Conservation (phyloP, 2,797 vertebrate genomes). For the Triplophysa yarkandensis region DNA sequence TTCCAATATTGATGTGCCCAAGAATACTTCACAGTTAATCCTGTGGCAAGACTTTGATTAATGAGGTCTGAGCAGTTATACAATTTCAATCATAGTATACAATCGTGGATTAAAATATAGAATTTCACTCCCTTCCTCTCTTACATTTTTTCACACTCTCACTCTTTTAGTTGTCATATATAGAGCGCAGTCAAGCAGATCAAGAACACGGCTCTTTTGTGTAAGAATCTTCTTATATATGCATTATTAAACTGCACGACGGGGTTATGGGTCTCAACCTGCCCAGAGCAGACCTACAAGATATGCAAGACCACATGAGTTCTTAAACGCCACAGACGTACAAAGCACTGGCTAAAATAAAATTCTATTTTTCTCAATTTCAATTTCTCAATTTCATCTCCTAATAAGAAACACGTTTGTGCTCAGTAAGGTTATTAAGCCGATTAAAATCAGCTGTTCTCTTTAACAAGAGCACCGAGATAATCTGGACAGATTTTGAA, state of each 20-base stretch:
- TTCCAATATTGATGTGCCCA: slow-evolving; percentile 67
- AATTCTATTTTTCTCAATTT: no score
- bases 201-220: slow-evolving; percentile 63
- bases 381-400: slow-evolving; percentile 23
- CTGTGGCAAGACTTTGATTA: slow-evolving; percentile 44
- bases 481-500: slow-evolving; percentile 33
- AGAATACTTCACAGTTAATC: slow-evolving; percentile 54
- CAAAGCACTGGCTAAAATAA: slow-evolving; percentile 16
- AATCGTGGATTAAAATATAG: slow-evolving; percentile 35
- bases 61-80: no score
- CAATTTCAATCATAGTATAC: no score
- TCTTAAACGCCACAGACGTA: slow-evolving; percentile 2
- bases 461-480: slow-evolving; percentile 59
- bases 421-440: slow-evolving; percentile 43
- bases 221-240: slow-evolving; percentile 56
- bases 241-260: slow-evolving; percentile 65
- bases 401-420: slow-evolving; percentile 64
- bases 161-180: slow-evolving; percentile 60
- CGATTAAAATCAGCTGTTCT: slow-evolving; percentile 59
- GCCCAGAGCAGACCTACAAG: slow-evolving; percentile 24
- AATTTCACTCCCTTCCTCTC: slow-evolving; percentile 30
- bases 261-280: slow-evolving; percentile 36
- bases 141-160: slow-evolving; percentile 5
- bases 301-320: slow-evolving; percentile 8
- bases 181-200: slow-evolving; percentile 61